Percentiles rank a stretch among this genome's conserved stretches.
phyloP scores from a whole-genome alignment of 2,888 invertebrate species.

The Philopedon plagiatum region DNA sequence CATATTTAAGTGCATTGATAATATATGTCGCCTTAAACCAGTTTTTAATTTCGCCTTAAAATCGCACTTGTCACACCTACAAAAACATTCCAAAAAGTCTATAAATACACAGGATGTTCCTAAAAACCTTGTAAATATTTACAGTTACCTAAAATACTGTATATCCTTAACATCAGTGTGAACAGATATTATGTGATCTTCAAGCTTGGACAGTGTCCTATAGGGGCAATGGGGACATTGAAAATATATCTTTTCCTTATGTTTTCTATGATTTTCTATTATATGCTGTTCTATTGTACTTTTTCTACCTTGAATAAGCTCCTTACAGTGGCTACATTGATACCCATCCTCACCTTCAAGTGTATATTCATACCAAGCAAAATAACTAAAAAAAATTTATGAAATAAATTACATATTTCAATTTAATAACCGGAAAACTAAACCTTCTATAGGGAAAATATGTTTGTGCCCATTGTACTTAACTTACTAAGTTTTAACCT shows the following conservation, averaged over 20 bases:
- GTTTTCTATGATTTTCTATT: not conserved
- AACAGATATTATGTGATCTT: not conserved
- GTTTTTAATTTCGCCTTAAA: not conserved
- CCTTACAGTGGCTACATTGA: not conserved
- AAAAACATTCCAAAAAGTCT: too few relatives aligned
- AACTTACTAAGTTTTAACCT: not conserved
- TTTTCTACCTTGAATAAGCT: not conserved
- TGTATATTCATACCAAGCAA: not conserved
- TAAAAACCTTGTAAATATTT: not conserved
- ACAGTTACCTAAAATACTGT: not conserved
- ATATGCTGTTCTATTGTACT: not conserved
- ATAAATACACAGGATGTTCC: too few relatives aligned
- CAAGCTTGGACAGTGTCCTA: not conserved
- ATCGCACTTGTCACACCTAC: not conserved
- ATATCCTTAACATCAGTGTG: not conserved
- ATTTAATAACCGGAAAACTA: too few relatives aligned
- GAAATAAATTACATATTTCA: too few relatives aligned
- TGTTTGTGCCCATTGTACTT: too few relatives aligned
- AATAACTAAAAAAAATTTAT: not conserved
- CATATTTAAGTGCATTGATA: not conserved
- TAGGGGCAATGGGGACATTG: not conserved
- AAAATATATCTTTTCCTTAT: too few relatives aligned
- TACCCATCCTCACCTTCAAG: not conserved
- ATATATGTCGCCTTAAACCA: not conserved
- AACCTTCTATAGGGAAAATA: too few relatives aligned